These are phyloP conservation scores for Gryon sp. DNA, from an alignment of 1,140 invertebrate genomes.

Conservation along the genomic window DNA sequence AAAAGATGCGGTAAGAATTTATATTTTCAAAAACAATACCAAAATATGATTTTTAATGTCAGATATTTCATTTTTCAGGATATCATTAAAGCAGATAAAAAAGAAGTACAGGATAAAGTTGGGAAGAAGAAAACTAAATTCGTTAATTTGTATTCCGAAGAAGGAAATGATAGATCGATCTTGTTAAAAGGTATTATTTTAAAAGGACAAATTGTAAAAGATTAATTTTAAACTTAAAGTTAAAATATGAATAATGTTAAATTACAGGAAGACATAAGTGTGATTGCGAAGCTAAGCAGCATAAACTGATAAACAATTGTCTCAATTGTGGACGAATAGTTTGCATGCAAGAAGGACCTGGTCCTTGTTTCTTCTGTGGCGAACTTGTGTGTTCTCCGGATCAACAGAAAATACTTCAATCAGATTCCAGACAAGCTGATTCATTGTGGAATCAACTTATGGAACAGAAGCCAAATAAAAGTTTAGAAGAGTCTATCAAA, in stretches of 20 bases:
- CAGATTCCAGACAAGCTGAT: constrained; percentile 85
- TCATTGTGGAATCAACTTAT: constrained; percentile 86
- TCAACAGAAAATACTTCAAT: constrained; percentile 84
- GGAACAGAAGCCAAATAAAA: constrained; percentile 81
- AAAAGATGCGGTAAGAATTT: constrained; percentile 38
- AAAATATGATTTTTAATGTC: neutral
- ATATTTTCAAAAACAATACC: neutral
- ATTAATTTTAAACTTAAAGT: too few relatives aligned
- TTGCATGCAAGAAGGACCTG: constrained; percentile 97
- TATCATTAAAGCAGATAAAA: constrained; percentile 71
- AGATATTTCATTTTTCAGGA: constrained; percentile 58
- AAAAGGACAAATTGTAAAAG: too few relatives aligned
- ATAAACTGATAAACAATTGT: constrained; percentile 96
- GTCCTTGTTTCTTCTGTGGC: constrained; percentile 96
- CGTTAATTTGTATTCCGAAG: constrained; percentile 86
- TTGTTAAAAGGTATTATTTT: constrained; percentile 82
- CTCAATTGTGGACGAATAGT: constrained; percentile 95
- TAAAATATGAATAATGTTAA: constrained; percentile 27
- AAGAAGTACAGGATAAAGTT: constrained; percentile 68
- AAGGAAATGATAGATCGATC: constrained; percentile 85
- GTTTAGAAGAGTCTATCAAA: constrained; percentile 85
- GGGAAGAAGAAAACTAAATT: constrained; percentile 88
- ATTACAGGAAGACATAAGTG: constrained; percentile 88
- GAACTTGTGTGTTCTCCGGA: constrained; percentile 89
- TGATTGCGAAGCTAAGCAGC: constrained; percentile 95